Evolutionary conservation across 2,113 vertebrate genomes (phyloP), one percentile per base, ranked within the genome.

Genomic region (Myocastor coypus): DNA sequence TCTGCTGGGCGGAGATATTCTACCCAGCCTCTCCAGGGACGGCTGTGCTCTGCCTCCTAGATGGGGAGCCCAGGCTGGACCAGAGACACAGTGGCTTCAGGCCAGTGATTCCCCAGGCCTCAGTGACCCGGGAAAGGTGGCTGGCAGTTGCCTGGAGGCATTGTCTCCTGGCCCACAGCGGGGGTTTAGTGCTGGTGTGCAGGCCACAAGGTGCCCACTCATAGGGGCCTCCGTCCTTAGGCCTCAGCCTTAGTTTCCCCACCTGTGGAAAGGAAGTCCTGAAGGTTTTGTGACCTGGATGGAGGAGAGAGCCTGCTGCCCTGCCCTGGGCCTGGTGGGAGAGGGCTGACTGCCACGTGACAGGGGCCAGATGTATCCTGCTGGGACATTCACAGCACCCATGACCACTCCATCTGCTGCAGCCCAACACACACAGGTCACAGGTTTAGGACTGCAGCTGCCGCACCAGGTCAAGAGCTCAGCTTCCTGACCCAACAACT

Each of bases 291-390:
- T n/a, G 66, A 24, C 19, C 14, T 66, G 57, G 77, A 46, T n/a
- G 11, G 24, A 55, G 59, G 19, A 0, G 14, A 68, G n/a, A 34
- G 34, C 16, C 22, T 1, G 13, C 0, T 17, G 5, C 19, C 55
- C 3, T 42, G 28, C 26, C 40, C 40, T 24, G 22, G 22, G 37
- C 9, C 69, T 22, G 2, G 22, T 6, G 5, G 71, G 40, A 28
- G 71, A 42, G 71, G 40, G 13, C 68, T 16, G 42, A 30, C 2
- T 13, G 40, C 26, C 55, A 57, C 17, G 16, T 57, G 55, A 17
- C 55, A 17, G 55, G 55, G 55, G 55, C 55, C 16, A 55, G 55
- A 14, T 17, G 14, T 57, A 5, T 77, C 12, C 73, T 77, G 73
- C 40, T 4, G 8, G n/a, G 22, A 40, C 3, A 9, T 71, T n/a